Evolutionary conservation across 2,113 vertebrate genomes (phyloP), one percentile per base, ranked within the genome.

Genomic region (Pluvianellus socialis): DNA sequence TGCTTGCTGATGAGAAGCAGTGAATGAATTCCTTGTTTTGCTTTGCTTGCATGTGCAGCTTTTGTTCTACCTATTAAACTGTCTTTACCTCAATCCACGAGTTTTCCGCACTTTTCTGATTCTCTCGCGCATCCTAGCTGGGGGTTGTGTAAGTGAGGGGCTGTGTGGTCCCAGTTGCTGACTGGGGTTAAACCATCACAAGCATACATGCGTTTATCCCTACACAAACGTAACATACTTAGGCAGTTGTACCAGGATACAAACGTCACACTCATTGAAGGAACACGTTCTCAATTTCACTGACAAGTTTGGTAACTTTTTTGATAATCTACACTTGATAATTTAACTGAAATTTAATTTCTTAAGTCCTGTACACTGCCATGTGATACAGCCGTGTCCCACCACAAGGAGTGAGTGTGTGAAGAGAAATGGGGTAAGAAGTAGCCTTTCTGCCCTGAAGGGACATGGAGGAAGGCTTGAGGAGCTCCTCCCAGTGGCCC

Each of bases 331-430:
- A 38, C 38, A 38, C 35, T 53, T 27, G 3, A 7, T 52, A 22
- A 50, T 12, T 76, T 38, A 38, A 38, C 9, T 38, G 38, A 38
- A 38, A 38, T 38, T 38, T 38, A 38, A 38, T 38, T 38, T 38
- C 38, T 38, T 38, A 30, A 40, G 10, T 28, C 30, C 26, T 58
- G 16, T 50, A 24, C 10, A 0, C 15, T 76, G 35, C 23, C 27
- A 3, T 4, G 19, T 35, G 35, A 38, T 0, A 0, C 2, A 59
- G 28, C 40, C 1, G 1, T 56, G 65, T 10, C 44, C 13, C 42
- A 3, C 26, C 22, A 11, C 65, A 88, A 50, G 50, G 26, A 82
- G 24, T 2, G 16, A 65, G 21, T 7, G 14, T 40, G 62, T 27
- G 5, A 50, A 56, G 26, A 38, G 50, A 47, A 47, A 19, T 14